Conservation (phyloP, 2,797 vertebrate genomes). For the Moxostoma hubbsi region DNA sequence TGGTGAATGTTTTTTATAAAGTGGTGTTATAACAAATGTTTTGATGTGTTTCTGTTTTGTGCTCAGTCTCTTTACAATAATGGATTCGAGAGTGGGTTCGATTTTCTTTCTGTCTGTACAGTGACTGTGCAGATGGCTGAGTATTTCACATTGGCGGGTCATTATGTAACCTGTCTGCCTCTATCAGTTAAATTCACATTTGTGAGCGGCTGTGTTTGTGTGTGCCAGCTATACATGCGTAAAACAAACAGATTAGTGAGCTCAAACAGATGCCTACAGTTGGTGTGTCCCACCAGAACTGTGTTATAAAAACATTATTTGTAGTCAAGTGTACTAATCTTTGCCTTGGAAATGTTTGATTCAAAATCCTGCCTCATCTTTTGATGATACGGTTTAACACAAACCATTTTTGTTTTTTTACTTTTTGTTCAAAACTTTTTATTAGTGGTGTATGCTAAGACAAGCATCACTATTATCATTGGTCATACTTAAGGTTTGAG, state of each 20-base stretch:
- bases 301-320: conserved; percentile 1
- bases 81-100: conserved; percentile 18
- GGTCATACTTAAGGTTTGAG: too few species aligned
- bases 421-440: too few species aligned
- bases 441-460: too few species aligned
- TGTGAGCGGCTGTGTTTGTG: conserved; percentile 39
- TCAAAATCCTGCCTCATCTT: background rate
- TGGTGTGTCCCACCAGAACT: conserved; percentile 23
- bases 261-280: conserved; percentile 30
- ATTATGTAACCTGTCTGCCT: conserved; percentile 50
- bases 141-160: conserved; percentile 25
- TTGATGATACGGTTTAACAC: too few species aligned
- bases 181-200: conserved; percentile 27
- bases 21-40: background rate
- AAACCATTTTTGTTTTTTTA: too few species aligned
- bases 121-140: conserved; percentile 30
- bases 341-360: background rate
- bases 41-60: background rate
- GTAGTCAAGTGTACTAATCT: background rate
- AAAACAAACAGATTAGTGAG: conserved; percentile 40
- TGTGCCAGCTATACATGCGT: conserved; percentile 31
- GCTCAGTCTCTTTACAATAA: background rate
- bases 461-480: too few species aligned
- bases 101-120: conserved; percentile 25
- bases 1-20: background rate